Base-by-base conservation (phyloP, 2,888 invertebrate genomes). In the Pyrocoelia pectoralis region DNA sequence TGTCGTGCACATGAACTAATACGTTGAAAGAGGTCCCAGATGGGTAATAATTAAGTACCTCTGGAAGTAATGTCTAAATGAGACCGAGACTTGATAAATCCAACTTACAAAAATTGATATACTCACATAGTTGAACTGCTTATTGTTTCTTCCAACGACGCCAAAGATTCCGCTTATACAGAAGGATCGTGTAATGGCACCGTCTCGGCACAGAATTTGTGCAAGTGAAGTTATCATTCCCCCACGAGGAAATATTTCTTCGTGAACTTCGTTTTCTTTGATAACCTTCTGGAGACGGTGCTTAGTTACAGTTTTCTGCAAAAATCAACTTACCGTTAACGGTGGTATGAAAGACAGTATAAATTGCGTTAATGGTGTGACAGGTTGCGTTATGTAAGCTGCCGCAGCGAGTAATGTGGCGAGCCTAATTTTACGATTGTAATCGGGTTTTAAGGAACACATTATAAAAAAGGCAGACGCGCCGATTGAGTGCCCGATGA, bases 401-500 rank as follows among this genome's bases (percentile, higher is more conserved):
- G 77, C 72, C n/a, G 81, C 81, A 10, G 80, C 79, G 41, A 81
- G 66, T 8, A 77, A 77, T 13, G 79, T 72, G 54, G 78, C 74
- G n/a, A 78, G 69, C 46, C 72, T 72, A 24, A 81, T 74, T 73
- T 80, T 81, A 8, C 70, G 61, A 68, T 80, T 80, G 64, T 80
- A 82, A 60, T 79, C 77, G 1, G 81, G 80, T 8, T 77, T 77
- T 41, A 74, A 72, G 0, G 84, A 81, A 53, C 80, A 76, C 75
- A 84, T 74, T n/a, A 83, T 82, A 61, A 81, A 82, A 66, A 81
- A 81, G 60, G 79, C 77, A 5, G 83, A 80, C 0, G 83, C 82
- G 18, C 88, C 89, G 79, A 89, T 87, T 0, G 87, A 88, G 74
- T 89, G 88, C 1, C 89, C 89, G n/a, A 88, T 77, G 76, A 87